Conservation (phyloP, 2,113 vertebrate species). For the Corydoras sp. region DNA sequence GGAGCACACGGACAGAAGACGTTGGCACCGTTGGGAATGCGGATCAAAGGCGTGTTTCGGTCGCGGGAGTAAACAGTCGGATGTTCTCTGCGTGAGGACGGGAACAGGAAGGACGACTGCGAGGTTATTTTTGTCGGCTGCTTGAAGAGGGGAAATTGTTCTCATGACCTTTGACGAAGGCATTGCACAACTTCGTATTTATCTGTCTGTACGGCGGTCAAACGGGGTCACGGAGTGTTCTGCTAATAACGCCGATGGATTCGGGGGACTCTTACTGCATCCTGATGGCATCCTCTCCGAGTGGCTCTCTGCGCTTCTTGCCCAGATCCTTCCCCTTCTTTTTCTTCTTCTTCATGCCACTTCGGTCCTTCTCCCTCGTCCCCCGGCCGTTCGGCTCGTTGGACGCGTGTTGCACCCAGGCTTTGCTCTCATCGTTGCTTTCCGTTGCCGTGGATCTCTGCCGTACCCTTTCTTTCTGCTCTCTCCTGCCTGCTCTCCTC, state of each 20-base stretch:
- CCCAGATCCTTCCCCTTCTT: constrained; percentile 66
- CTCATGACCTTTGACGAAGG: neutral
- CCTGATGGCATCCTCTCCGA: constrained; percentile 81
- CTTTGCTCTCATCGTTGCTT: constrained; percentile 38
- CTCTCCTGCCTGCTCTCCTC: too few species aligned
- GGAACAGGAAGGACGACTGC: constrained; percentile 15
- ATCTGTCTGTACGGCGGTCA: too few species aligned
- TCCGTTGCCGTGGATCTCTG: constrained; percentile 9
- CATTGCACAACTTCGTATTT: too few species aligned
- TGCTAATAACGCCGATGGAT: too few species aligned
- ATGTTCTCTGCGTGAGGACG: neutral
- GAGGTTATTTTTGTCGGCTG: constrained; percentile 15
- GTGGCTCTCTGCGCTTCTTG: constrained; percentile 72
- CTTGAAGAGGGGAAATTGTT: constrained; percentile 9
- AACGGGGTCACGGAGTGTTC: too few species aligned
- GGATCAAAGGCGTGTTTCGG: neutral
- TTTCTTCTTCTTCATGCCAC: constrained; percentile 59
- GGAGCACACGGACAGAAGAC: constrained; percentile 2
- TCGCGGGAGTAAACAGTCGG: too few species aligned
- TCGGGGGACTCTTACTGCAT: constrained; percentile 66
- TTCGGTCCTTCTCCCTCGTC: constrained; percentile 56
- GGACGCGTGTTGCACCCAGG: constrained; percentile 29
- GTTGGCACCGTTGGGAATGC: constrained; percentile 6
- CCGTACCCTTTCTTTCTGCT: too few species aligned
- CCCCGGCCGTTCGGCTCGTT: constrained; percentile 44